These are phyloP conservation scores for Conomelus anceps DNA, from an alignment of 2,888 invertebrate species.

Conservation along the genomic window DNA sequence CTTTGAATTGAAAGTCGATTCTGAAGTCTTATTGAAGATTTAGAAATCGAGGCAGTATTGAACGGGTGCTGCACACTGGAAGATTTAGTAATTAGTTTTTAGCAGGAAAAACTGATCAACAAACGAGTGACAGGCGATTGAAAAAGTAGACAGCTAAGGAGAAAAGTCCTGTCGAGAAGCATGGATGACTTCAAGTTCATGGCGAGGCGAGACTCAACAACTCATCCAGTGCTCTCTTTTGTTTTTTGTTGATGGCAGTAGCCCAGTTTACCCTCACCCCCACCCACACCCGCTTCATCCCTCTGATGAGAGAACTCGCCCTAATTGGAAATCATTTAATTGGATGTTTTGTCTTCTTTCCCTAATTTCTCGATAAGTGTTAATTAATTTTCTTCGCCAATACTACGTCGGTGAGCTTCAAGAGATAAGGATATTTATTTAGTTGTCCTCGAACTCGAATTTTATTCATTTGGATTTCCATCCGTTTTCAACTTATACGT, in stretches of 20 bases:
- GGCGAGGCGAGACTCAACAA: neutral
- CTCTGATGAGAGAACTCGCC: constrained; percentile 13
- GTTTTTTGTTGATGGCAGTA: constrained; percentile 19
- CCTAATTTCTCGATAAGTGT: constrained; percentile 16
- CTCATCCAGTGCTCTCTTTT: constrained; percentile 18
- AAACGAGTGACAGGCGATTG: neutral
- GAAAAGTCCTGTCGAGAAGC: neutral
- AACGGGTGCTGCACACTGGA: constrained; percentile 12
- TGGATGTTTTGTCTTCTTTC: constrained; percentile 25
- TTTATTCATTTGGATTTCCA: neutral
- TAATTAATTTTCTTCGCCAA: neutral
- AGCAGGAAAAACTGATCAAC: too few species aligned
- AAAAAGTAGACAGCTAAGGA: neutral
- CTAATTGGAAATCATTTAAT: constrained; percentile 27
- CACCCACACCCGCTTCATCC: too few species aligned
- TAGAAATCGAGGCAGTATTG: neutral
- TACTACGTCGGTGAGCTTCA: neutral
- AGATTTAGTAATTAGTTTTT: constrained; percentile 26
- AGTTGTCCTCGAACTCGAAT: neutral
- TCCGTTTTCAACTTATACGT: neutral
- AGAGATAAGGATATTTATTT: neutral
- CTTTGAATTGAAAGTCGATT: neutral
- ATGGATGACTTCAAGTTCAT: neutral
- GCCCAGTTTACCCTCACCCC: neutral
- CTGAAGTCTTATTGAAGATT: neutral